Percentiles rank a stretch among this genome's conserved stretches.
Conservation (phyloP, 2,113 vertebrate genomes). For the Barnardius zonarius region DNA sequence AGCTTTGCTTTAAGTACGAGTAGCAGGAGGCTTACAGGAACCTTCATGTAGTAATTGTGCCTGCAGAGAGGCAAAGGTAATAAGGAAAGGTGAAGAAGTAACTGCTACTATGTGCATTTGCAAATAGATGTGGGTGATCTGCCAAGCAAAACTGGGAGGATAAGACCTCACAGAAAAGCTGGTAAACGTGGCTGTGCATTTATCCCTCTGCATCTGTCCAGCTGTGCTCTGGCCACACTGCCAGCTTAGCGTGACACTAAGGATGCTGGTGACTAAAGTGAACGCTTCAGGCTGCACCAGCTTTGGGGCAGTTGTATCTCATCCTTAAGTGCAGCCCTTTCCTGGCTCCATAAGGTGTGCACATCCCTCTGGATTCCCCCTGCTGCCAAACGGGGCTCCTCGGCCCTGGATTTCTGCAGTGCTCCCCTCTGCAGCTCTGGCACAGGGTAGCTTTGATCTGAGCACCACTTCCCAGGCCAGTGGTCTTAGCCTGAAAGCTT, state of each 20-base stretch:
- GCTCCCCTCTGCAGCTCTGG: not conserved
- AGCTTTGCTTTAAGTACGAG: not conserved
- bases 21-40: not conserved
- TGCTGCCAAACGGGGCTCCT: not conserved
- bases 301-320: not conserved
- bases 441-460: slow-evolving; percentile 12
- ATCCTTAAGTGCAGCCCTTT: not conserved
- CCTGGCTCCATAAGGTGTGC: not conserved
- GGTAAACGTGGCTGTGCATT: not conserved
- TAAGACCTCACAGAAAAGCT: not conserved
- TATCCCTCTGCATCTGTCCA: not conserved
- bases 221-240: not conserved
- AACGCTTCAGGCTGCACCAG: not conserved
- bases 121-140: not conserved
- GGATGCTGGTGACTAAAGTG: not conserved
- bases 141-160: not conserved
- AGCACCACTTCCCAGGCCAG: not conserved
- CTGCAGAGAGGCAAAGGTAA: not conserved
- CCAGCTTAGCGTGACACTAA: not conserved
- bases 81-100: not conserved
- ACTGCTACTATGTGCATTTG: fast-evolving
- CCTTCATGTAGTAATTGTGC: not conserved
- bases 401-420: not conserved
- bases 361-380: not conserved
- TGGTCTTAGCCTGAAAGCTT: slow-evolving; percentile 9